A percentile compares a stretch with the other conserved stretches of the same genome.
phyloP scores from a whole-genome alignment of 2,113 vertebrate species.

The Gnathonemus longibarbis region DNA sequence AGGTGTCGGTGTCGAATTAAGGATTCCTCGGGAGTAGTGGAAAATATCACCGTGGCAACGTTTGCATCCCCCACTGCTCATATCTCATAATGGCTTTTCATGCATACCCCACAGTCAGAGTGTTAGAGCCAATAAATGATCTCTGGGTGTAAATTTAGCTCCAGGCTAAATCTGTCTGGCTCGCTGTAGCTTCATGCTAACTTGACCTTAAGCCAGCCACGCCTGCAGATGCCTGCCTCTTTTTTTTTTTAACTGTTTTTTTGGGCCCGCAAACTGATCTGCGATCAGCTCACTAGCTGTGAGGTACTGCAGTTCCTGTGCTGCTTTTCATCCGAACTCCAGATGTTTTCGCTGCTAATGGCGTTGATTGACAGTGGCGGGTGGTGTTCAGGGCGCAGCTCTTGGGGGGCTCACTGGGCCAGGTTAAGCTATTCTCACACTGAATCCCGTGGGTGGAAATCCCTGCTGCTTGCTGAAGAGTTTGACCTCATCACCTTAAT shows the following conservation, averaged over 20 bases:
- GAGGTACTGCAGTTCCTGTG: neutral
- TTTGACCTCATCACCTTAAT: neutral
- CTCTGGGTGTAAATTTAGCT: neutral
- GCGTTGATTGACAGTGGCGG: neutral
- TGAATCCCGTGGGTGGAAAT: neutral
- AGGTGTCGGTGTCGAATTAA: neutral
- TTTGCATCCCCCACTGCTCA: neutral
- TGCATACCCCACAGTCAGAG: constrained; percentile 1
- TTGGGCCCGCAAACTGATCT: neutral
- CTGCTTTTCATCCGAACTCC: neutral
- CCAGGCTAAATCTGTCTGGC: neutral
- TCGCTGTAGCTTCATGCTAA: constrained; percentile 16
- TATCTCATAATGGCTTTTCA: neutral
- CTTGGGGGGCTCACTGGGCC: neutral
- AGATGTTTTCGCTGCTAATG: neutral
- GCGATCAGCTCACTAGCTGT: neutral
- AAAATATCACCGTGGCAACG: neutral
- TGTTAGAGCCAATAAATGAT: constrained; percentile 13
- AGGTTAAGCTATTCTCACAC: neutral
- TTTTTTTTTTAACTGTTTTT: neutral
- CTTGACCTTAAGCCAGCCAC: constrained; percentile 16
- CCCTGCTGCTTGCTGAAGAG: neutral
- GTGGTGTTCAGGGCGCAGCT: neutral
- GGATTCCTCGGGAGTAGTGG: neutral
- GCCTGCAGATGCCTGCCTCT: neutral